Evolutionary conservation across 2,888 invertebrate species (phyloP).

Genomic region (Odontothrips loti): DNA sequence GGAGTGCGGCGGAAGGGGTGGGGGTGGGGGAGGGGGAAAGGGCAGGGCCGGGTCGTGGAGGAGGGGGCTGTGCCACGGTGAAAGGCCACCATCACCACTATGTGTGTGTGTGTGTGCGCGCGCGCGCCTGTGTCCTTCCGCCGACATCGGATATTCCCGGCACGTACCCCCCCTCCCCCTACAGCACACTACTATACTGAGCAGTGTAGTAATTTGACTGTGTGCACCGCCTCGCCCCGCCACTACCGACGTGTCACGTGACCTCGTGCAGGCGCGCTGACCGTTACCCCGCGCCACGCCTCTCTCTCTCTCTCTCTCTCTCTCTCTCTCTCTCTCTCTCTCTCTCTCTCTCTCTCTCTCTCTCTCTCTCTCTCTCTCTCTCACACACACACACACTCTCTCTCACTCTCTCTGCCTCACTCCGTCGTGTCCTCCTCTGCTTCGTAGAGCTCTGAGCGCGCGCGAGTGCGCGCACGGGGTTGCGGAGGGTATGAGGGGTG

Average conservation of each 20-base stretch:
- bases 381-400: too few species aligned
- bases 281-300: background rate
- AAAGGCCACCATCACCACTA: background rate
- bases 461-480: too few species aligned
- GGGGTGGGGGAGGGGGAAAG: background rate
- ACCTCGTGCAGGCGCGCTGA: background rate
- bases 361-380: too few species aligned
- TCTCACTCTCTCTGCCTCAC: too few species aligned
- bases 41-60: background rate
- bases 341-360: too few species aligned
- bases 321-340: too few species aligned
- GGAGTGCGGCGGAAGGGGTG: background rate
- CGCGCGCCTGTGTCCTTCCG: too few species aligned
- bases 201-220: background rate
- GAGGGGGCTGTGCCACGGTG: background rate
- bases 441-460: too few species aligned
- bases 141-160: background rate
- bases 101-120: too few species aligned
- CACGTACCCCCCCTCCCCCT: background rate
- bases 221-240: background rate
- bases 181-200: background rate
- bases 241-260: background rate
- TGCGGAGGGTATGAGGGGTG: too few species aligned
- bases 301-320: too few species aligned
- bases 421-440: background rate